Conservation (phyloP, 2,113 vertebrate species). For the Potamarius usumacintae region DNA sequence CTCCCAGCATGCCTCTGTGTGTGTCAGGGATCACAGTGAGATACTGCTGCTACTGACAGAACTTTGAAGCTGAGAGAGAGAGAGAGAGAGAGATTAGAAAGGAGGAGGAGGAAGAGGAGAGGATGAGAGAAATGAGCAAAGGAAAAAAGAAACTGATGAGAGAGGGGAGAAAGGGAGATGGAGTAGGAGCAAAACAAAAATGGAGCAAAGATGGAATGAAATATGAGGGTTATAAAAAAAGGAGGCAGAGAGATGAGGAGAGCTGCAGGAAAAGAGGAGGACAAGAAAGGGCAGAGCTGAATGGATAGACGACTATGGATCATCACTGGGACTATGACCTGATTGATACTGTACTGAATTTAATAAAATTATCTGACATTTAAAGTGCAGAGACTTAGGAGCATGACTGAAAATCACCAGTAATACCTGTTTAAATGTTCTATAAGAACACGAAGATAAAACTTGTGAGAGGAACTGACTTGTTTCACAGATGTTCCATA, state of each 20-base stretch:
- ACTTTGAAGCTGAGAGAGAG: conserved; percentile 35
- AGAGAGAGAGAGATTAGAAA: background rate
- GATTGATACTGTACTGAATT: background rate
- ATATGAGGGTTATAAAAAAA: background rate
- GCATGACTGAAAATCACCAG: background rate
- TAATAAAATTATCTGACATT: background rate
- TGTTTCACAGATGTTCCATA: background rate
- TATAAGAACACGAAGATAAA: background rate
- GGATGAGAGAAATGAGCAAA: background rate
- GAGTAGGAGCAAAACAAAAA: background rate
- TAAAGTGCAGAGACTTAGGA: background rate
- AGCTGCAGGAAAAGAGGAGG: background rate
- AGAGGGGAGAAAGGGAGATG: background rate
- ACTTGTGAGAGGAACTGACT: background rate
- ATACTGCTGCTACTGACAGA: conserved; percentile 36
- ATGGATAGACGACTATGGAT: background rate
- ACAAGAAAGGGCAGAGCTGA: background rate
- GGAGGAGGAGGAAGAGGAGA: conserved; percentile 10
- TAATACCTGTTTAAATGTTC: background rate
- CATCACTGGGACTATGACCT: background rate
- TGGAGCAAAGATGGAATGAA: conserved; percentile 15
- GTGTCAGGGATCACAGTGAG: conserved; percentile 38
- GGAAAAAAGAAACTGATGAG: background rate
- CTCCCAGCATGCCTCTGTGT: conserved; percentile 34
- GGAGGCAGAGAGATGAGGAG: too few relatives aligned